Evolutionary conservation across 2,113 vertebrate species (phyloP).

Genomic region (Phyllostomus hastatus): DNA sequence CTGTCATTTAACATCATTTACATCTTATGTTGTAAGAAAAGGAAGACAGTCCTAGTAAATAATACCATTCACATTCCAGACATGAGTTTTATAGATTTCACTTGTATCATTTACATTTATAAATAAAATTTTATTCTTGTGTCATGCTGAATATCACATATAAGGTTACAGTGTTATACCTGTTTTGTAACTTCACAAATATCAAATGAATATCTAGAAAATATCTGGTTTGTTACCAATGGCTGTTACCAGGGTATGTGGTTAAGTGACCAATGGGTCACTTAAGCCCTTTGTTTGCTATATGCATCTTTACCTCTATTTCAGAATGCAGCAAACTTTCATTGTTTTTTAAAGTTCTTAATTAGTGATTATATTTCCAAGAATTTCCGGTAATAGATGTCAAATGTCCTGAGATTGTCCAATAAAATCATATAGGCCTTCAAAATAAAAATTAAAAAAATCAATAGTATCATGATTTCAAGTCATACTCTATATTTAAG

Average conservation of each 20-base stretch:
- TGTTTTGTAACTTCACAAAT: not conserved
- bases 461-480: not conserved
- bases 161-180: not conserved
- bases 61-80: not conserved
- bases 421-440: not conserved
- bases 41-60: not conserved
- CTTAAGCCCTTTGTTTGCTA: not conserved
- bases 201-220: slow-evolving; percentile 20
- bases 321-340: not conserved
- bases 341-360: slow-evolving; percentile 9
- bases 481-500: not conserved
- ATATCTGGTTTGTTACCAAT: not conserved
- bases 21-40: not conserved
- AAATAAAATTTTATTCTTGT: not conserved
- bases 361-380: slow-evolving; percentile 12
- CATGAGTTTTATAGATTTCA: not conserved
- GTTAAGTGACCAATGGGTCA: not conserved
- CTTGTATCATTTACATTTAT: not conserved
- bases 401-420: not conserved
- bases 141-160: not conserved
- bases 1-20: not conserved
- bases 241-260: too few species aligned
- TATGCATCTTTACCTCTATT: not conserved
- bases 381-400: not conserved
- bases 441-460: slow-evolving; percentile 25